These are phyloP conservation scores for Oreotrochilus melanogaster DNA, from an alignment of 2,113 vertebrate species.

Conservation along the genomic window DNA sequence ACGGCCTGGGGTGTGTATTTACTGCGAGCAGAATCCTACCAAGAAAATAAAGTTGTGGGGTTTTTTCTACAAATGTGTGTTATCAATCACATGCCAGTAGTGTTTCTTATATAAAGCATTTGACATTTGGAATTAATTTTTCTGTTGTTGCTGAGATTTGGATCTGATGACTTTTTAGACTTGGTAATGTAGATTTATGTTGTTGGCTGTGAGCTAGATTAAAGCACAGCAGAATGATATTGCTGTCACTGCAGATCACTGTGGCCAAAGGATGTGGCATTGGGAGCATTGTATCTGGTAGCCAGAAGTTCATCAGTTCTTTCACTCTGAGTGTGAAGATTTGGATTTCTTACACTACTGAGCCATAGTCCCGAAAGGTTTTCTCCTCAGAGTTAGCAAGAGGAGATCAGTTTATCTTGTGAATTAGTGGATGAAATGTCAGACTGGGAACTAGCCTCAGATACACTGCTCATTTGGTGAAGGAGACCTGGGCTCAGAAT, in stretches of 20 bases:
- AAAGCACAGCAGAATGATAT: not conserved
- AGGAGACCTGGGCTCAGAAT: not conserved
- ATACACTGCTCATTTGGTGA: not conserved
- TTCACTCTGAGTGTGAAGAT: not conserved
- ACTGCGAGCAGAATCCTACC: not conserved
- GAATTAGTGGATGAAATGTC: not conserved
- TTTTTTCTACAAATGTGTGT: not conserved
- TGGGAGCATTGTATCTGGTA: not conserved
- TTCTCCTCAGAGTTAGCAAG: not conserved
- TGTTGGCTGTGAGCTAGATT: not conserved
- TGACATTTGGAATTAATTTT: not conserved
- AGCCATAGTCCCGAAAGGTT: not conserved
- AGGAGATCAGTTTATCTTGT: not conserved
- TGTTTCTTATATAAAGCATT: not conserved
- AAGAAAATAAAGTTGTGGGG: not conserved
- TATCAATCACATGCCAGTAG: not conserved
- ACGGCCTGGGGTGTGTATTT: not conserved
- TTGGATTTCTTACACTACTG: not conserved
- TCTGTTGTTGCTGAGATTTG: not conserved
- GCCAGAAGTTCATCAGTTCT: not conserved
- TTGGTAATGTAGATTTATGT: accelerated
- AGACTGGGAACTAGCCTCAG: not conserved
- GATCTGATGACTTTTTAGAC: not conserved
- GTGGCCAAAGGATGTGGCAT: not conserved
- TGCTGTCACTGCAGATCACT: not conserved